These are phyloP conservation scores for Drosophila peninsularis DNA, from an alignment of 2,888 invertebrate genomes.

Conservation along the genomic window DNA sequence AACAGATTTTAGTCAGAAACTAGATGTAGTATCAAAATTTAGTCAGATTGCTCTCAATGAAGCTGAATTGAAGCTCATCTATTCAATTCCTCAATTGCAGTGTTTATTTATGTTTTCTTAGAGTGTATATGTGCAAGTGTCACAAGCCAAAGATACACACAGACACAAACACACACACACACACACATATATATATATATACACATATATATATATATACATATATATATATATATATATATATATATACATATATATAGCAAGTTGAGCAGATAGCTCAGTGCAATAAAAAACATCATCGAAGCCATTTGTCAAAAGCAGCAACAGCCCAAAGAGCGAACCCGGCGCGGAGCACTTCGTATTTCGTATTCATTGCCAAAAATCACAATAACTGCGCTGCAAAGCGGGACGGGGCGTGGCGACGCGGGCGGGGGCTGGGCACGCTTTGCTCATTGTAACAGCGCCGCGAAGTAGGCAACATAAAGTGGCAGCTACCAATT, in stretches of 20 bases:
- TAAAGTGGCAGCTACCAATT: constrained; percentile 50
- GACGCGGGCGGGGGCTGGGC: constrained; percentile 4
- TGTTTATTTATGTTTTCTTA: constrained; percentile 6
- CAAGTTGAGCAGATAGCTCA: constrained; percentile 60
- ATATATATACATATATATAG: constrained; percentile 13
- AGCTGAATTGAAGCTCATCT: too few species aligned
- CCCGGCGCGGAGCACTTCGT: constrained; percentile 35
- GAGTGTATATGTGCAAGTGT: constrained; percentile 23
- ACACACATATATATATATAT: not conserved
- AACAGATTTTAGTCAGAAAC: too few species aligned
- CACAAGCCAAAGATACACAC: constrained; percentile 35
- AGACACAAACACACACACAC: not conserved
- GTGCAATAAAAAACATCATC: constrained; percentile 78
- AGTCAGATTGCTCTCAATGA: too few species aligned
- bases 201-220: not conserved
- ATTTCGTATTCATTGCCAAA: constrained; percentile 79
- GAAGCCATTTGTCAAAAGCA: constrained; percentile 77
- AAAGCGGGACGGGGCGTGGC: not conserved
- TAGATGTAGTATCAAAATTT: too few species aligned
- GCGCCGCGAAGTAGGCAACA: constrained; percentile 60
- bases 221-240: constrained; percentile 9
- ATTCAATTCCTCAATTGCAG: too few species aligned
- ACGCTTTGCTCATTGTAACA: constrained; percentile 50
- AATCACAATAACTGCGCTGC: constrained; percentile 68
- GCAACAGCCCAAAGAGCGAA: constrained; percentile 21